A percentile compares a stretch with the other conserved stretches of the same genome.
These are phyloP conservation scores for Parauchenoglanis ngamensis DNA, from an alignment of 2,797 vertebrate species.

Conservation along the genomic window DNA sequence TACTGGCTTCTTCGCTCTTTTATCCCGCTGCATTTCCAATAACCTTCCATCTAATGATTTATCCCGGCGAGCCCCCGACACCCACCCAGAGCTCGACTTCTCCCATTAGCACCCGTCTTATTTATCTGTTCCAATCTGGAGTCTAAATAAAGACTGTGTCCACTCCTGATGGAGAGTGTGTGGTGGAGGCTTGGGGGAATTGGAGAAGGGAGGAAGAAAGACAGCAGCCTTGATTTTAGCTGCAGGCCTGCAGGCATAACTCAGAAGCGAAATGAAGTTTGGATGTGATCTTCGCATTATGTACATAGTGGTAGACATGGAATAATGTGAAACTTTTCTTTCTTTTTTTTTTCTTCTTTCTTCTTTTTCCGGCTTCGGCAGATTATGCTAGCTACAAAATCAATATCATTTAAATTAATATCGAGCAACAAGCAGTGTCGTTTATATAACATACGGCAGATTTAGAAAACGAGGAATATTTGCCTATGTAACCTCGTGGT, in stretches of 20 bases:
- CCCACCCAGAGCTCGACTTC: conserved; percentile 52
- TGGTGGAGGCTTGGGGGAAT: conserved; percentile 29
- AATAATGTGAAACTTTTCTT: background rate
- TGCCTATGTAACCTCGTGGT: background rate
- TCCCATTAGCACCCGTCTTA: conserved; percentile 59
- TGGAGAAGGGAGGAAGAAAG: conserved; percentile 12
- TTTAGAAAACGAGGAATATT: background rate
- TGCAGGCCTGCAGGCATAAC: conserved; percentile 18
- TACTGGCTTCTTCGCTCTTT: conserved; percentile 92
- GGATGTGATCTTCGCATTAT: conserved; percentile 21
- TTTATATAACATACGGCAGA: background rate
- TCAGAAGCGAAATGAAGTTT: conserved; percentile 25
- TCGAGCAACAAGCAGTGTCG: too few relatives aligned
- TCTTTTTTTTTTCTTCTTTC: background rate
- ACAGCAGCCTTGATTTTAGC: conserved; percentile 23
- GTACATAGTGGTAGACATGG: background rate
- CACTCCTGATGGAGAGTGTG: conserved; percentile 65
- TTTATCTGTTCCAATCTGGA: conserved; percentile 57
- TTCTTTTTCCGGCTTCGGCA: background rate
- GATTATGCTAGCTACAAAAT: background rate
- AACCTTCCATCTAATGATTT: conserved; percentile 88
- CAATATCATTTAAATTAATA: background rate
- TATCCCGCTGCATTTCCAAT: conserved; percentile 88
- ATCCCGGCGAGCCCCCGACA: conserved; percentile 69
- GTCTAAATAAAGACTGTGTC: conserved; percentile 65